A percentile compares a stretch with the other conserved stretches of the same genome.
Evolutionary conservation across 2,797 vertebrate genomes (phyloP).

Genomic region (Rhinophrynus dorsalis): DNA sequence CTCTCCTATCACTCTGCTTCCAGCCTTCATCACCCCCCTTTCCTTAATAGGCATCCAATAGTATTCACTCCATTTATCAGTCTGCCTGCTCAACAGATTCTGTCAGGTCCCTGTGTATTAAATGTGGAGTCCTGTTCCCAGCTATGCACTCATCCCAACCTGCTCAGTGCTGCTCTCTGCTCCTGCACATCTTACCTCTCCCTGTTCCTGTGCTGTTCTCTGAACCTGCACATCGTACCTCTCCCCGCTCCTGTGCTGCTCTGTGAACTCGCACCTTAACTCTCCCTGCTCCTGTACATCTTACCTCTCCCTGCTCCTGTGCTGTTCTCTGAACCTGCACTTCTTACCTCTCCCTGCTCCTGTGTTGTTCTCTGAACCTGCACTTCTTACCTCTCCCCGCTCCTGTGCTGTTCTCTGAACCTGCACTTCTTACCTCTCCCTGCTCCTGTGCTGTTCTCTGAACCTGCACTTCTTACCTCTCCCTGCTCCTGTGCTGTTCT

Average conservation of each 20-base stretch:
- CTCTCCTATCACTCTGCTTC: not conserved
- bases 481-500: too few relatives aligned
- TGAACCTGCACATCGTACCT: too few relatives aligned
- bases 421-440: too few relatives aligned
- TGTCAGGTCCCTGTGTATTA: not conserved
- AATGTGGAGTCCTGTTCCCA: not conserved
- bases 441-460: too few relatives aligned
- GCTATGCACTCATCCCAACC: not conserved
- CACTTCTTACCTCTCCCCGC: too few relatives aligned
- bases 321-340: too few relatives aligned
- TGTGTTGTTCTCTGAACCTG: too few relatives aligned
- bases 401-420: too few relatives aligned
- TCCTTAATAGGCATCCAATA: not conserved
- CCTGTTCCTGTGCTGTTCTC: not conserved
- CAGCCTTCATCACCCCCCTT: not conserved
- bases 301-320: too few relatives aligned
- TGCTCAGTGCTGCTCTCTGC: not conserved
- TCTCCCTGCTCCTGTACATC: not conserved
- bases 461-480: too few relatives aligned
- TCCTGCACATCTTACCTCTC: not conserved
- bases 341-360: too few relatives aligned
- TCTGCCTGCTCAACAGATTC: not conserved
- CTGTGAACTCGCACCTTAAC: too few relatives aligned
- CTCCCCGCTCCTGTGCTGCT: not conserved
- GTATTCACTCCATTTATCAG: not conserved